phyloP scores from a whole-genome alignment of 2,113 vertebrate species.

The Seriola aureovittata region DNA sequence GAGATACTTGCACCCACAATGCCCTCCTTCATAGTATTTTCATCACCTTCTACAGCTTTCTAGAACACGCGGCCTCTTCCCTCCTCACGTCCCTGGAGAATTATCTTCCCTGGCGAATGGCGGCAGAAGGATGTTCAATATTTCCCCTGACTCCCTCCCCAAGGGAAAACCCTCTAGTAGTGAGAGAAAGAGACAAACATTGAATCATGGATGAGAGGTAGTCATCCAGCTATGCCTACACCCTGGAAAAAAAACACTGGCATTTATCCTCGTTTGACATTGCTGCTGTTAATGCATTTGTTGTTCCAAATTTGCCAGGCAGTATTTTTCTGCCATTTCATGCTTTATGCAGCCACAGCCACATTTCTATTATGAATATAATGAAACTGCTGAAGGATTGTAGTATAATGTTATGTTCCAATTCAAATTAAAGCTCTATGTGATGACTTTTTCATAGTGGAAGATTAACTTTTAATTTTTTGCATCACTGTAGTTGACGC shows the following conservation, averaged over 20 bases:
- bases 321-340: conserved; percentile 41
- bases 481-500: background rate
- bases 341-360: conserved; percentile 42
- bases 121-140: conserved; percentile 62
- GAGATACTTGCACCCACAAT: conserved; percentile 34
- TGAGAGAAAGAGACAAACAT: conserved; percentile 29
- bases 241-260: conserved; percentile 29
- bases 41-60: conserved; percentile 39
- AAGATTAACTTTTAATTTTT: conserved; percentile 4
- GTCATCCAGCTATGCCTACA: conserved; percentile 53
- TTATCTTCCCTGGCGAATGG: conserved; percentile 31
- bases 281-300: conserved; percentile 46
- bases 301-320: conserved; percentile 46
- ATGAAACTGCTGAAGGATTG: conserved; percentile 6
- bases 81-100: conserved; percentile 40
- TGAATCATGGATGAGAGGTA: conserved; percentile 70
- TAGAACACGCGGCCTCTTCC: conserved; percentile 26
- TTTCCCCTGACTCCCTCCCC: conserved; percentile 61
- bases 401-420: background rate
- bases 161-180: conserved; percentile 31
- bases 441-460: conserved; percentile 1
- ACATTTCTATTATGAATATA: conserved; percentile 30
- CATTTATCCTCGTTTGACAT: conserved; percentile 73
- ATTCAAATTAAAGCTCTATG: conserved; percentile 1
- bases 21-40: conserved; percentile 30